phyloP scores from a whole-genome alignment of 2,797 vertebrate genomes.

The Novumbra hubbsi region DNA sequence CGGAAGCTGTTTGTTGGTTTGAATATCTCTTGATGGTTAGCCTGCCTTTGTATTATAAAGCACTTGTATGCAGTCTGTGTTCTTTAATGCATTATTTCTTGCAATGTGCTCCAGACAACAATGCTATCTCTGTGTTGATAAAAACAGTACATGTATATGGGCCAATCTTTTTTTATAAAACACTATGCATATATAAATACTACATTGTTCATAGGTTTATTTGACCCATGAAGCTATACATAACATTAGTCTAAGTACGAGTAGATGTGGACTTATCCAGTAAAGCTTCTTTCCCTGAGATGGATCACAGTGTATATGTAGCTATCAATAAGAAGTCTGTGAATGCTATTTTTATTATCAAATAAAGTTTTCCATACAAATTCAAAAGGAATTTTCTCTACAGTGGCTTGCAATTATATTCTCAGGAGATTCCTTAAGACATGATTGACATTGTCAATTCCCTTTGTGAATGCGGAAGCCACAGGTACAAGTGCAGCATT shows the following conservation, averaged over 20 bases:
- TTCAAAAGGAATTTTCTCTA: slow-evolving; percentile 61
- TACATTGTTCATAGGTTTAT: slow-evolving; percentile 99
- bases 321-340: slow-evolving; percentile 93
- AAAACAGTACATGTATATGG: slow-evolving; percentile 96
- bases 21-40: slow-evolving; percentile 85
- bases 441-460: slow-evolving; percentile 4
- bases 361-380: slow-evolving; percentile 99
- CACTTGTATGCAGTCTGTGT: slow-evolving; percentile 90
- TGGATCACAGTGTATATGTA: slow-evolving; percentile 95
- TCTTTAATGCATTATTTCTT: slow-evolving; percentile 88
- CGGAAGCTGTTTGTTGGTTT: slow-evolving; percentile 85
- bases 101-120: slow-evolving; percentile 85
- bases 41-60: slow-evolving; percentile 92
- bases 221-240: slow-evolving; percentile 92
- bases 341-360: slow-evolving; percentile 98
- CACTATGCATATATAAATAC: slow-evolving; percentile 99
- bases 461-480: too few species aligned
- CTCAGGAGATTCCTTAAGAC: slow-evolving; percentile 4
- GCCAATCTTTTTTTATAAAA: slow-evolving; percentile 97
- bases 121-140: slow-evolving; percentile 91
- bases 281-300: slow-evolving; percentile 88
- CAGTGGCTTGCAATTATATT: slow-evolving; percentile 18
- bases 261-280: slow-evolving; percentile 89
- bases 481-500: background rate
- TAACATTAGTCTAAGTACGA: slow-evolving; percentile 90